Conservation (phyloP, 2,888 invertebrate genomes). For the Arge pagana region DNA sequence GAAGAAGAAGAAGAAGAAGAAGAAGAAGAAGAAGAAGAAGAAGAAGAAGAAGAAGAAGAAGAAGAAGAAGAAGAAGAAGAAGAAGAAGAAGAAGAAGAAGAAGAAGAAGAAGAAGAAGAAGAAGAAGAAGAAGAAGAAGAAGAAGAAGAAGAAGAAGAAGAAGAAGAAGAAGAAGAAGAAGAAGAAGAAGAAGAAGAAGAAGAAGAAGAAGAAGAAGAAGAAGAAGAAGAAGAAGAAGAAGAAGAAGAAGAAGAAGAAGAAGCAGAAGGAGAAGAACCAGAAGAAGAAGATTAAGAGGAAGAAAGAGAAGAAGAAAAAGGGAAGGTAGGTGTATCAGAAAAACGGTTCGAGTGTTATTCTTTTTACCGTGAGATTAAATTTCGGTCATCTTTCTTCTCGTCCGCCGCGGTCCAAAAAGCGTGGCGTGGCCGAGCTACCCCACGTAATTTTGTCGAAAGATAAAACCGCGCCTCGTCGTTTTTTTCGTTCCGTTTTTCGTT, state of each 20-base stretch:
- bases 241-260: conserved; percentile 17
- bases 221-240: conserved; percentile 15
- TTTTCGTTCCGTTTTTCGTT: too few species aligned
- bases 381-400: too few species aligned
- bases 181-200: not conserved
- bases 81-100: conserved; percentile 23
- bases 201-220: conserved; percentile 20
- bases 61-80: conserved; percentile 8
- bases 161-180: not conserved
- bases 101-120: too few species aligned
- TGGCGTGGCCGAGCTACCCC: too few species aligned
- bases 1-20: conserved; percentile 8
- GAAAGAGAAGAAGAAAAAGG: conserved; percentile 11
- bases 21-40: conserved; percentile 10
- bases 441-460: too few species aligned
- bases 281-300: conserved; percentile 4
- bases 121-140: too few species aligned
- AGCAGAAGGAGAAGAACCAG: conserved; percentile 8
- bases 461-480: too few species aligned
- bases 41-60: conserved; percentile 8
- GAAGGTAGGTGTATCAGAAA: not conserved
- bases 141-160: conserved; percentile 4
- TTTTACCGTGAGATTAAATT: too few species aligned
- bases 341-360: too few species aligned
- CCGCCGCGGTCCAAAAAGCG: too few species aligned